A percentile compares a stretch with the other conserved stretches of the same genome.
Conservation (phyloP, 2,888 invertebrate species). For the Brachyopa scutellaris region DNA sequence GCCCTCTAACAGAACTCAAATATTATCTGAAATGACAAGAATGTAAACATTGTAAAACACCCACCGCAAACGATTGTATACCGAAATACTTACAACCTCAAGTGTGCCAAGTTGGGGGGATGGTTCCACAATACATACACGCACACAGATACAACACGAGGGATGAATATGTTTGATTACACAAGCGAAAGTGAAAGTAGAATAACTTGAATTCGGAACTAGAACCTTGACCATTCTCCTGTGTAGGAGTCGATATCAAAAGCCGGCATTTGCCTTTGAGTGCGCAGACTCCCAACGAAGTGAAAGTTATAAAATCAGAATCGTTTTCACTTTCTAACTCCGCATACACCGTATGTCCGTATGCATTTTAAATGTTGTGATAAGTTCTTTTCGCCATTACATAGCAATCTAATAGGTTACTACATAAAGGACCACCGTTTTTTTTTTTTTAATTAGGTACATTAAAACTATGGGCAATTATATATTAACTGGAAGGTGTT, state of each 20-base stretch:
- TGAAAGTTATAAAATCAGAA: constrained; percentile 71
- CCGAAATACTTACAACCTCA: constrained; percentile 67
- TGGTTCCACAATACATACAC: constrained; percentile 60
- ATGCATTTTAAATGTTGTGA: constrained; percentile 60
- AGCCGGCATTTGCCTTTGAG: constrained; percentile 59
- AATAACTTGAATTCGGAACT: constrained; percentile 73
- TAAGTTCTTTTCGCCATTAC: constrained; percentile 39
- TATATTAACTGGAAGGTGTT: too few relatives aligned
- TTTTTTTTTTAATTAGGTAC: too few relatives aligned
- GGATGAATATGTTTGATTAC: constrained; percentile 75
- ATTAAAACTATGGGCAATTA: too few relatives aligned
- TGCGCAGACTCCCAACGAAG: constrained; percentile 75
- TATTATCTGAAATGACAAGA: constrained; percentile 71
- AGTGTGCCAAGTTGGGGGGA: constrained; percentile 61
- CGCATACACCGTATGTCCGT: constrained; percentile 34
- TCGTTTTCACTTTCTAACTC: constrained; percentile 66
- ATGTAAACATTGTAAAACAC: constrained; percentile 73
- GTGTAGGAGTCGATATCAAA: constrained; percentile 40
- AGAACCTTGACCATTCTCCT: constrained; percentile 80
- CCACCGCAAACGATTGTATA: constrained; percentile 71
- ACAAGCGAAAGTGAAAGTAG: constrained; percentile 74
- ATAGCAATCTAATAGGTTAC: too few relatives aligned
- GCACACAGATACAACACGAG: constrained; percentile 75
- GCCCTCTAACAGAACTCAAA: constrained; percentile 63
- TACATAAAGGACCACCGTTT: too few relatives aligned